A percentile compares a stretch with the other conserved stretches of the same genome.
Evolutionary conservation across 2,888 invertebrate genomes (phyloP).

Genomic region (Sarcophaga rosellei): DNA sequence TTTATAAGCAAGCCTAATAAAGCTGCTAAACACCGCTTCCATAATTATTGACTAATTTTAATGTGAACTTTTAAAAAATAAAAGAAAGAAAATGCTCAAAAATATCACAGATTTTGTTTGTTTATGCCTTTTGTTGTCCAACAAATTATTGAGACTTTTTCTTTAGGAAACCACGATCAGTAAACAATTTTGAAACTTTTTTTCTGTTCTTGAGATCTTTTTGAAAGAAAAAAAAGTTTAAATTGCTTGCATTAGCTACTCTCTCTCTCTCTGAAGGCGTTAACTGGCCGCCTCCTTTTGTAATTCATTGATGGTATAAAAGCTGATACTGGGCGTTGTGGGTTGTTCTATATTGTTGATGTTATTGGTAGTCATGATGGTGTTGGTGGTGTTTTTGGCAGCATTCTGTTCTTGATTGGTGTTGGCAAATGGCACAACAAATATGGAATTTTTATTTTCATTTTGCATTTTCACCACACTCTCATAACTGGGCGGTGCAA

Average conservation of each 20-base stretch:
- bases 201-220: not conserved
- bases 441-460: conserved; percentile 75
- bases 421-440: conserved; percentile 76
- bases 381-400: conserved; percentile 22
- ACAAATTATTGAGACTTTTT: conserved; percentile 19
- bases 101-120: conserved; percentile 64
- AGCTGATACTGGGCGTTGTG: conserved; percentile 68
- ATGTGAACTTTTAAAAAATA: not conserved
- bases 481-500: conserved; percentile 81
- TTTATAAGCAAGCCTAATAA: not conserved
- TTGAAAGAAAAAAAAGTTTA: conserved; percentile 6
- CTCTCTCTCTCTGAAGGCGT: conserved; percentile 6
- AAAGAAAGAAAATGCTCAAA: conserved; percentile 47
- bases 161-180: not conserved
- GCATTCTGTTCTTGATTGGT: conserved; percentile 35
- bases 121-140: not conserved
- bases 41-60: not conserved
- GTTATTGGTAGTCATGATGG: conserved; percentile 19
- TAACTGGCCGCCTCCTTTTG: conserved; percentile 72
- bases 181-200: conserved; percentile 30
- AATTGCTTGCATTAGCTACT: not conserved
- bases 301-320: conserved; percentile 77
- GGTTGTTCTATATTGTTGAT: conserved; percentile 58
- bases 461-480: conserved; percentile 78
- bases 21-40: conserved; percentile 7